A percentile compares a stretch with the other conserved stretches of the same genome.
Evolutionary conservation across 1,140 invertebrate genomes (phyloP).

Genomic region (Sinonovacula constricta): DNA sequence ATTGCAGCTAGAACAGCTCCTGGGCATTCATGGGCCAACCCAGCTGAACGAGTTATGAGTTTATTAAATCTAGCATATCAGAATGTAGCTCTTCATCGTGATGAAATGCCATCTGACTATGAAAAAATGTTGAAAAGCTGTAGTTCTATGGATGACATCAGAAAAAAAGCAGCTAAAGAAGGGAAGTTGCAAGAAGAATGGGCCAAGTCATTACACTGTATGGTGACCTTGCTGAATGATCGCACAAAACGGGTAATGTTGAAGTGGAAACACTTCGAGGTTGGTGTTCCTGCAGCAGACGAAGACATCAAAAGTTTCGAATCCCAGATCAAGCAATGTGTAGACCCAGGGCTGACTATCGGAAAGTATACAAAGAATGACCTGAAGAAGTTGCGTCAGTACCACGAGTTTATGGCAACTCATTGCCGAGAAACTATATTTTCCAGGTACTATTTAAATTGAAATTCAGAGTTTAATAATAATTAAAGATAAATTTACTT

Average conservation of each 20-base stretch:
- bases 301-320: constrained; percentile 33
- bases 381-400: constrained; percentile 18
- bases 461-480: background rate
- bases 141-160: constrained; percentile 42
- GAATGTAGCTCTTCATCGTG: constrained; percentile 36
- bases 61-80: constrained; percentile 52
- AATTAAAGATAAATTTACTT: background rate
- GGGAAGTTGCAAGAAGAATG: constrained; percentile 16
- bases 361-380: constrained; percentile 45
- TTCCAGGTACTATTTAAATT: constrained; percentile 47
- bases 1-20: constrained; percentile 53
- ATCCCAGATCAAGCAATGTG: background rate
- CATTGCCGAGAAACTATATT: constrained; percentile 52
- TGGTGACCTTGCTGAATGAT: constrained; percentile 24
- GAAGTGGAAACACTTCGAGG: constrained; percentile 26
- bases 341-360: constrained; percentile 12
- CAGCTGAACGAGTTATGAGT: constrained; percentile 55
- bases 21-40: constrained; percentile 49
- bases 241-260: constrained; percentile 26
- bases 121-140: constrained; percentile 46
- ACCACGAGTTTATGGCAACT: constrained; percentile 19
- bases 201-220: constrained; percentile 24
- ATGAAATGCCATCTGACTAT: constrained; percentile 22
- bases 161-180: constrained; percentile 47
- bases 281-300: constrained; percentile 7